A percentile compares a stretch with the other conserved stretches of the same genome.
Conservation (phyloP, 2,888 invertebrate species). For the Cataglyphis cursor region DNA sequence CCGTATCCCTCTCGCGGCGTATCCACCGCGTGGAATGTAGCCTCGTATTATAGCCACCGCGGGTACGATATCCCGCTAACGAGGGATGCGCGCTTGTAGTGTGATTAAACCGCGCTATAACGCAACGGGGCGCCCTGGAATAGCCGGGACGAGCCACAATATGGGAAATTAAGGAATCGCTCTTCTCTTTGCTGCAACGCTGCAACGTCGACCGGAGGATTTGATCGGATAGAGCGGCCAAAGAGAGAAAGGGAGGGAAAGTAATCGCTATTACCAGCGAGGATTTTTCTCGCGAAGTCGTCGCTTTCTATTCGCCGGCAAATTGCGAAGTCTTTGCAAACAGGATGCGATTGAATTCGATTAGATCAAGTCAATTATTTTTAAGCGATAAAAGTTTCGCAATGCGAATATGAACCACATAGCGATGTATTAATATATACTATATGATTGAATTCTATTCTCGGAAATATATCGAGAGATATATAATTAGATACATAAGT, state of each 20-base stretch:
- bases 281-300: slow-evolving; percentile 45
- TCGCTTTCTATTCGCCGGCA: slow-evolving; percentile 58
- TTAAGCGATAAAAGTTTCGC: background rate
- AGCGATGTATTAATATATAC: background rate
- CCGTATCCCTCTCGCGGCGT: slow-evolving; percentile 28
- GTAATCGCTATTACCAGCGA: background rate
- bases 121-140: slow-evolving; percentile 82
- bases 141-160: slow-evolving; percentile 77
- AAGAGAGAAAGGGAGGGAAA: background rate
- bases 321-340: slow-evolving; percentile 57
- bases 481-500: background rate
- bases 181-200: slow-evolving; percentile 60
- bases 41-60: slow-evolving; percentile 83
- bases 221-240: slow-evolving; percentile 11
- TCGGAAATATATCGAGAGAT: background rate
- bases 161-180: slow-evolving; percentile 83
- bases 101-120: slow-evolving; percentile 86
- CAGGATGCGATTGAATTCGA: background rate
- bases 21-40: slow-evolving; percentile 81
- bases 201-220: slow-evolving; percentile 44
- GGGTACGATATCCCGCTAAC: slow-evolving; percentile 85
- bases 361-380: slow-evolving; percentile 1
- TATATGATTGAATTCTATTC: background rate
- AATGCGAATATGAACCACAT: background rate
- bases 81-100: slow-evolving; percentile 86